Conservation (phyloP, 2,888 invertebrate genomes). For the Agonopterix subpropinquella region DNA sequence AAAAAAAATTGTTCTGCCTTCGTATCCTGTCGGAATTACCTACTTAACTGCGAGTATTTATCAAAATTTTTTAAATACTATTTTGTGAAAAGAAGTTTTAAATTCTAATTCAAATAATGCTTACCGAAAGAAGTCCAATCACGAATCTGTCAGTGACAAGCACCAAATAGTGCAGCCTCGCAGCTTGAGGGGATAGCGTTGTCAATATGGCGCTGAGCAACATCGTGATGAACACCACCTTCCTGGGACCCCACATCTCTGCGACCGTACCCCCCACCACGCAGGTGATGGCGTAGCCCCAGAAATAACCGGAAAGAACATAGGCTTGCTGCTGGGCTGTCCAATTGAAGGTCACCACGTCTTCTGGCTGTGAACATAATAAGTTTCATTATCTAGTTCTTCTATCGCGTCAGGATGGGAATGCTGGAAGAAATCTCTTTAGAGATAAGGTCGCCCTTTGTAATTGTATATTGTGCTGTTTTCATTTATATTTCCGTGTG, state of each 20-base stretch:
- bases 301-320: constrained; percentile 75
- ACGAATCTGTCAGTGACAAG: constrained; percentile 76
- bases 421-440: too few relatives aligned
- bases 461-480: too few relatives aligned
- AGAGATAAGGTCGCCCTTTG: too few relatives aligned
- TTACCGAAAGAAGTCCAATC: constrained; percentile 78
- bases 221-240: constrained; percentile 75
- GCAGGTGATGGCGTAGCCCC: constrained; percentile 78
- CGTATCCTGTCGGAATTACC: too few relatives aligned
- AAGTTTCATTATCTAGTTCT: background rate
- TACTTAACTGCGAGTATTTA: too few relatives aligned
- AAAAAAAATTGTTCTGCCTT: too few relatives aligned
- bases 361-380: constrained; percentile 42
- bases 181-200: constrained; percentile 77
- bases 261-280: constrained; percentile 79
- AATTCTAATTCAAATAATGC: constrained; percentile 12
- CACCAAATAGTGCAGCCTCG: constrained; percentile 72
- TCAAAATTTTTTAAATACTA: too few relatives aligned
- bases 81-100: too few relatives aligned
- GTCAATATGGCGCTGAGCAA: constrained; percentile 74
- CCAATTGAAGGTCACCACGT: constrained; percentile 71
- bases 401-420: background rate
- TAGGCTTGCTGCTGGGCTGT: constrained; percentile 77
- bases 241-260: constrained; percentile 78
- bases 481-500: too few relatives aligned